Evolutionary conservation across 2,888 invertebrate species (phyloP), one percentile per base, ranked within the genome.

Genomic region (Drosophila emarginata): DNA sequence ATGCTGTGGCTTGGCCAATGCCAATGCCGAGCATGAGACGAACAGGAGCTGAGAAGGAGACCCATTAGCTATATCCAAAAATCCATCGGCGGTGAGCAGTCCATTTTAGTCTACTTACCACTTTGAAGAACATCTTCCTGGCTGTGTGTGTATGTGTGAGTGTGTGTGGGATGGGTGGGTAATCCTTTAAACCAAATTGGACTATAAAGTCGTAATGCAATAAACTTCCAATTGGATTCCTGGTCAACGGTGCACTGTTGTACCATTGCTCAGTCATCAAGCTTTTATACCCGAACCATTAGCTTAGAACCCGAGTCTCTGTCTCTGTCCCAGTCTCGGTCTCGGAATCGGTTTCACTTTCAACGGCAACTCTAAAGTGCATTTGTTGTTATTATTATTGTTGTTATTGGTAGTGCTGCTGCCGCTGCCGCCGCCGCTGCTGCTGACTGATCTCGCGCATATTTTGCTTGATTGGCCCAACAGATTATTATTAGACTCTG

Each of bases 151-250:
- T 26, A 18, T 11, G 63, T 15, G 28, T 51, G 67, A 37, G 54
- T 53, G 32, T 56, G 52, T 36, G 61, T 28, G 40, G 14, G 54
- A 36, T 37, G 67, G 32, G 37, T 54, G 51, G 37, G 39, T 85
- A 80, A 72, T 79, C 76, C 82, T 76, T 75, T 65, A 2, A 54
- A 73, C 80, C 85, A 79, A 91, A 91, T 91, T 90, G 91, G 91
- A 92, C 92, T 92, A 91, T 92, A 87, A 89, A 84, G 76, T 81
- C 76, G 74, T 69, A 67, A 56, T 89, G 89, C 89, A 88, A 45
- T 89, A 91, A 91, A 92, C 92, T 92, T 92, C 92, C 92, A 92
- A 92, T 90, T 91, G 88, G 90, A 76, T 83, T 90, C 88, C 90
- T 89, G 89, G 89, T 88, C 88, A 86, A 82, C 80, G 81, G 78